These are phyloP conservation scores for Halyomorpha halys DNA, from an alignment of 1,140 invertebrate species.

Conservation along the genomic window DNA sequence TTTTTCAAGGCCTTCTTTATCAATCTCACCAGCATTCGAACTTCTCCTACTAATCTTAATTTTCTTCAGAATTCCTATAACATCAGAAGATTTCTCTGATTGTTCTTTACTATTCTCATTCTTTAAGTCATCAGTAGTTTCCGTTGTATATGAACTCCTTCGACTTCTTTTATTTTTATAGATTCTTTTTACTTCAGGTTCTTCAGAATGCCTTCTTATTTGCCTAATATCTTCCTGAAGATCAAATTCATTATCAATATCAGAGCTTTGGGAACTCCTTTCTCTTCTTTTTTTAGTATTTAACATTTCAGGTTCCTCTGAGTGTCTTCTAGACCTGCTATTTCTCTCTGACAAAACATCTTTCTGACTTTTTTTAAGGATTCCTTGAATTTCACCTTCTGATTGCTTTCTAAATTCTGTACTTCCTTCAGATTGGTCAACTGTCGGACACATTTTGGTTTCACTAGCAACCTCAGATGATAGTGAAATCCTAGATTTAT, in stretches of 20 bases:
- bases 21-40: not conserved
- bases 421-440: not conserved
- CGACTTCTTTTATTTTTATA: no score
- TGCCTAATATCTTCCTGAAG: no score
- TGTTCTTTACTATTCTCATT: not conserved
- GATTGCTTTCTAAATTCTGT: not conserved
- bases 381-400: not conserved
- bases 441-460: no score
- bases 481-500: no score
- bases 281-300: not conserved
- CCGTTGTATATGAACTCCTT: not conserved
- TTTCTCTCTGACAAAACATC: not conserved
- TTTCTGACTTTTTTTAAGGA: not conserved
- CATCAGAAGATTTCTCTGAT: no score
- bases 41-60: not conserved
- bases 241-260: no score
- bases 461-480: no score
- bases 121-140: not conserved
- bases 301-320: not conserved
- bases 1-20: not conserved
- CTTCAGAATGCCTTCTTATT: no score
- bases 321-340: not conserved
- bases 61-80: not conserved
- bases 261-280: no score
- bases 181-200: no score